Percentiles rank a stretch among this genome's conserved stretches.
Conservation (phyloP, 2,888 invertebrate genomes). For the Elmis aenea region DNA sequence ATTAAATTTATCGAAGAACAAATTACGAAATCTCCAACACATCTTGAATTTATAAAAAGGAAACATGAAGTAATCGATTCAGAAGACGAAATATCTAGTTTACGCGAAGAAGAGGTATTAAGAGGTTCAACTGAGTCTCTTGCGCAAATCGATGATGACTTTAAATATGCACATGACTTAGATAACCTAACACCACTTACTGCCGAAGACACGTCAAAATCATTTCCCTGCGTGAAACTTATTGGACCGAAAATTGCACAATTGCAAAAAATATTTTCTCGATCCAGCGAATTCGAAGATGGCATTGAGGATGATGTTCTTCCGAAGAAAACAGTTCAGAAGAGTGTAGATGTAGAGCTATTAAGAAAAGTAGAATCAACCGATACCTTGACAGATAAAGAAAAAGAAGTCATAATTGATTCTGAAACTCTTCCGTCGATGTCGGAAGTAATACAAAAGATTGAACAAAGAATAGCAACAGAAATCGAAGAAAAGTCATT, state of each 20-base stretch:
- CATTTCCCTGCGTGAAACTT: conserved; percentile 37
- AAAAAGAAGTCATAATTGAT: conserved; percentile 1
- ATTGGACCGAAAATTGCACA: conserved; percentile 49
- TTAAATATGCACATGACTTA: conserved; percentile 24
- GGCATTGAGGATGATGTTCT: conserved; percentile 29
- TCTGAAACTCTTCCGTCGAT: conserved; percentile 33
- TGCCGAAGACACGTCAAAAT: conserved; percentile 21
- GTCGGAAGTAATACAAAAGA: conserved; percentile 36
- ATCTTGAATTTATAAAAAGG: conserved; percentile 35
- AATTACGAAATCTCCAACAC: conserved; percentile 38
- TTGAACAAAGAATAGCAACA: conserved; percentile 36
- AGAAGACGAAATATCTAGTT: conserved; percentile 46
- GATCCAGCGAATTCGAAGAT: conserved; percentile 36
- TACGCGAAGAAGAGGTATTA: conserved; percentile 43
- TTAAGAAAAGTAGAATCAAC: not conserved
- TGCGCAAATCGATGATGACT: conserved; percentile 43
- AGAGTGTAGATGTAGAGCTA: conserved; percentile 23
- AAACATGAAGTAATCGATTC: conserved; percentile 40
- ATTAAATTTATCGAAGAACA: conserved; percentile 53
- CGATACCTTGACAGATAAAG: conserved; percentile 5
- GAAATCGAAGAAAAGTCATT: conserved; percentile 16
- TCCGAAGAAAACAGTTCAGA: conserved; percentile 12
- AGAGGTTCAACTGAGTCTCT: conserved; percentile 43
- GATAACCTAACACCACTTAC: conserved; percentile 20
- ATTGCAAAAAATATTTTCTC: conserved; percentile 47